Evolutionary conservation across 2,888 invertebrate species (phyloP).

Genomic region (Apodemia zela): DNA sequence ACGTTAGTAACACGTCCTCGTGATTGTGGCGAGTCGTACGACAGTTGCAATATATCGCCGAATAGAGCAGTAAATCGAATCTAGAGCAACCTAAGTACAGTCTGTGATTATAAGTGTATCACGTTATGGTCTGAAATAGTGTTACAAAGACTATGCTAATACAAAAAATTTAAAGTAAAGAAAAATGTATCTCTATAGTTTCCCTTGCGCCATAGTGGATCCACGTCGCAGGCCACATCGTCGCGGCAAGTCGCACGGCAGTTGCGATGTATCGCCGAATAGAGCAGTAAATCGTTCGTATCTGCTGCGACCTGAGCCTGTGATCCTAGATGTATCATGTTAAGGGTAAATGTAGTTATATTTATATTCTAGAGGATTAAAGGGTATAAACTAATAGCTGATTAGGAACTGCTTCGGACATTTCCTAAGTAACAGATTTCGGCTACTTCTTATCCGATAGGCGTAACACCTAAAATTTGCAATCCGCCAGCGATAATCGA

Average conservation of each 20-base stretch:
- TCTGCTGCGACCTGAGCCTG: conserved; percentile 32
- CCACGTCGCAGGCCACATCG: conserved; percentile 27
- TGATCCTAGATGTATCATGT: conserved; percentile 7
- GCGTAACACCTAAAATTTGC: no score
- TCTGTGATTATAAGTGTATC: background rate
- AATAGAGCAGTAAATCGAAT: conserved; percentile 53
- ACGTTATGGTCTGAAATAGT: background rate
- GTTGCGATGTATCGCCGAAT: conserved; percentile 49
- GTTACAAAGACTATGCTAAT: no score
- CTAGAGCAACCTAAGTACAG: conserved; percentile 28
- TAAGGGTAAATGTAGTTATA: conserved; percentile 1
- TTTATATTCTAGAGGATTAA: background rate
- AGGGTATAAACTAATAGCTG: background rate
- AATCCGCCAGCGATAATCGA: no score
- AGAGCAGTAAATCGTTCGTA: conserved; percentile 53
- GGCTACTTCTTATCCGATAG: no score
- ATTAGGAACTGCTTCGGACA: background rate
- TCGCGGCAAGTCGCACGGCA: conserved; percentile 38
- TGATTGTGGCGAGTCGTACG: conserved; percentile 34
- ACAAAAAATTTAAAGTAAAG: no score
- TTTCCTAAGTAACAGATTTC: background rate
- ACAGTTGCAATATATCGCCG: conserved; percentile 47
- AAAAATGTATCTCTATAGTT: conserved; percentile 14
- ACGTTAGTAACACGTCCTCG: no score
- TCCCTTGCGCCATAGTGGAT: conserved; percentile 20